Evolutionary conservation across 2,113 vertebrate species (phyloP).

Genomic region (Tricholaema leucomelas): DNA sequence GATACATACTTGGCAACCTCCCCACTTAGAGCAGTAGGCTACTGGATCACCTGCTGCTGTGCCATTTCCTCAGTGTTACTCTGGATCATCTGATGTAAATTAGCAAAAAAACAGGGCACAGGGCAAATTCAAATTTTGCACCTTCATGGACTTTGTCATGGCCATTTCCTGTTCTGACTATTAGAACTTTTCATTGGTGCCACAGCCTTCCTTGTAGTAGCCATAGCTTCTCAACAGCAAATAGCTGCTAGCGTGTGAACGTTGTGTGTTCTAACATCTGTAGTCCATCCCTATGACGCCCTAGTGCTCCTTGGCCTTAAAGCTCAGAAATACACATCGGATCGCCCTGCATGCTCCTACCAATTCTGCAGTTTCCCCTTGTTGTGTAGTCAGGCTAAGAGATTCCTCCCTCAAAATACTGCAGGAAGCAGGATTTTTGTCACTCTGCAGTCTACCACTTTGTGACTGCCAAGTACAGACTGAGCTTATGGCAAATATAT

Average conservation of each 20-base stretch:
- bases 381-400: neutral
- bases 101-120: neutral
- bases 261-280: neutral
- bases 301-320: neutral
- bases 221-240: neutral
- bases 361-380: neutral
- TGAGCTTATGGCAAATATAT: neutral
- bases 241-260: neutral
- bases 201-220: neutral
- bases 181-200: neutral
- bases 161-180: neutral
- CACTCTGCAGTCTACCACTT: neutral
- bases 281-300: neutral
- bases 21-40: neutral
- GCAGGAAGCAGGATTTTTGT: neutral
- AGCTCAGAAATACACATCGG: neutral
- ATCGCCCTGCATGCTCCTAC: fast-evolving
- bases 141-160: neutral
- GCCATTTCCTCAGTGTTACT: neutral
- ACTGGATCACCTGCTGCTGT: neutral
- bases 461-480: neutral
- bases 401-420: neutral
- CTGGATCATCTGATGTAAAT: neutral
- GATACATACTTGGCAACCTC: neutral
- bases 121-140: neutral